A percentile compares a stretch with the other conserved stretches of the same genome.
phyloP scores from a whole-genome alignment of 2,113 vertebrate genomes.

The Puntigrus tetrazona region DNA sequence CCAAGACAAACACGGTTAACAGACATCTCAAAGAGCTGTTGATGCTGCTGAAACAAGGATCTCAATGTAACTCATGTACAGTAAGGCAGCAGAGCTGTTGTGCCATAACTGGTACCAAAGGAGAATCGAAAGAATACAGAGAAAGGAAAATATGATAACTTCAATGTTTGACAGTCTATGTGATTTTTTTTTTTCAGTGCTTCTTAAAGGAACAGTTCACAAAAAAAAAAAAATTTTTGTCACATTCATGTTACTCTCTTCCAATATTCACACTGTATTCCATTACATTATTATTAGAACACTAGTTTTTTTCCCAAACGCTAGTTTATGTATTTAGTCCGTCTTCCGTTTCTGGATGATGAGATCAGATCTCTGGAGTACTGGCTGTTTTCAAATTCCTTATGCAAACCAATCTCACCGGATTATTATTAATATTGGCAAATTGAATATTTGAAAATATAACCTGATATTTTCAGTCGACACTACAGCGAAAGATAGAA shows the following conservation, averaged over 20 bases:
- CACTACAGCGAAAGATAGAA: too few relatives aligned
- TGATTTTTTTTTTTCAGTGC: not conserved
- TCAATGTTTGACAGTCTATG: not conserved
- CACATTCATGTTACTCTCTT: not conserved
- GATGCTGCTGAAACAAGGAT: not conserved
- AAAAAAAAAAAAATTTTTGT: not conserved
- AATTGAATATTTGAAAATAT: too few relatives aligned
- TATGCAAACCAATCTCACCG: too few relatives aligned
- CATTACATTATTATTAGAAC: not conserved
- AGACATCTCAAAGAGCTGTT: not conserved
- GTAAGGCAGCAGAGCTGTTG: constrained; percentile 4
- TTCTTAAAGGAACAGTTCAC: not conserved
- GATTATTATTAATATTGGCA: too few relatives aligned
- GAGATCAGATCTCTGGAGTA: too few relatives aligned
- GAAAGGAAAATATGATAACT: too few relatives aligned
- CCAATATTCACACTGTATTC: not conserved
- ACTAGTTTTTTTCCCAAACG: too few relatives aligned
- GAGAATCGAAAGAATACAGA: not conserved
- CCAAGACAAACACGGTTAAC: not conserved
- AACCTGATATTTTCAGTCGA: too few relatives aligned
- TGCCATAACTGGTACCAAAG: not conserved
- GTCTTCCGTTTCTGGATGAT: too few relatives aligned
- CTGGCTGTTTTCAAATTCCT: too few relatives aligned
- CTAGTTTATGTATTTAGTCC: too few relatives aligned
- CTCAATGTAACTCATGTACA: not conserved